Evolutionary conservation across 2,888 invertebrate genomes (phyloP).

Genomic region (Himalopsyche tibetana): DNA sequence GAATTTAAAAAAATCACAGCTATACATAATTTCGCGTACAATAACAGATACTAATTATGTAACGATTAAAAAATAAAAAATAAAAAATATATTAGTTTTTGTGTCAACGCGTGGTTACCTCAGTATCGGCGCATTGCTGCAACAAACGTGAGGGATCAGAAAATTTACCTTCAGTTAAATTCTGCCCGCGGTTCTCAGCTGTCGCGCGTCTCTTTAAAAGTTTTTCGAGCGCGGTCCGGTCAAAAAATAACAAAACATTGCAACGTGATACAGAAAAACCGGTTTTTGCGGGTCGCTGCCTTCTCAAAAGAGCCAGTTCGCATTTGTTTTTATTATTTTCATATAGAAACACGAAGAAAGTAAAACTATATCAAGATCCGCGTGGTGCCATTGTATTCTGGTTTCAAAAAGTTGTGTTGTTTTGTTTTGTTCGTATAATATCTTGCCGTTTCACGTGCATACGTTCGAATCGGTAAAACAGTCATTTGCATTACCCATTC

Average conservation of each 20-base stretch:
- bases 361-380: slow-evolving; percentile 5
- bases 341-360: background rate
- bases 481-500: background rate
- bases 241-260: slow-evolving; percentile 37
- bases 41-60: no score
- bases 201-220: slow-evolving; percentile 3
- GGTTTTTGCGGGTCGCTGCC: slow-evolving; percentile 29
- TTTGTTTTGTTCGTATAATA: background rate
- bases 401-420: background rate
- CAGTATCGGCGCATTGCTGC: background rate
- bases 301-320: background rate
- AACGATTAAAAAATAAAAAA: no score
- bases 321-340: slow-evolving; percentile 40
- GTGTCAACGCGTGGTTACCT: background rate
- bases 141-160: slow-evolving; percentile 24
- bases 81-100: background rate
- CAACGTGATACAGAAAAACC: slow-evolving; percentile 20
- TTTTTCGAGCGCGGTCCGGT: background rate
- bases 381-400: slow-evolving; percentile 1
- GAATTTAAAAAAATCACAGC: no score
- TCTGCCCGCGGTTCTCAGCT: slow-evolving; percentile 5
- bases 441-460: background rate
- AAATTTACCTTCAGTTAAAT: slow-evolving; percentile 32
- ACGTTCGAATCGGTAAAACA: slow-evolving; percentile 13
- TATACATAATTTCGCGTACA: no score